Base-by-base conservation (phyloP, 2,113 vertebrate species). In the Sinocyclocheilus maitianheensis region DNA sequence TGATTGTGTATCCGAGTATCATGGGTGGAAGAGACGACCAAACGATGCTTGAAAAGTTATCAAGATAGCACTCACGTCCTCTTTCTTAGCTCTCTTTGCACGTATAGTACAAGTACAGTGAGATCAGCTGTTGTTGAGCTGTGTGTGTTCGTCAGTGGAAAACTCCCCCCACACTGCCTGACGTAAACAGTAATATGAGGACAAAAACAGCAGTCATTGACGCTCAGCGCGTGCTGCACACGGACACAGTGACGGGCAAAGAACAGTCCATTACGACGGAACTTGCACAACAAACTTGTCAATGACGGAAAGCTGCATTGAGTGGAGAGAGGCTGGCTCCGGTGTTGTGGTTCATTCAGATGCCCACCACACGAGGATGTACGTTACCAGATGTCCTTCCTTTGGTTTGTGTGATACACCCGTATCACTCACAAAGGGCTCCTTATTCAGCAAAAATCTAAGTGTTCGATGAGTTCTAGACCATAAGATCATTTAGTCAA, bases 61-160 rank as follows among this genome's bases (percentile, higher is more conserved):
- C 81, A 62, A 26, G 37, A 69, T 40, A 43, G 13, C 78, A n/a
- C 16, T 5, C 4, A 22, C 9, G 65, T 37, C 48, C 18, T 46
- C 6, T 48, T 67, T 62, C 78, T 18, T 67, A 67, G 20, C 55
- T 10, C 16, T 83, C 81, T 48, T 24, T 55, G 26, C 20, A 55
- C 65, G 10, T 48, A 81, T 13, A 65, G 58, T 26, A 26, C 62
- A 65, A 65, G 37, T 26, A 26, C 62, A 65, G 40, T 72, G 48
- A 20, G 37, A 80, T 80, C 77, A 86, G 85, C 65, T 74, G 85
- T 74, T 74, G 85, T 81, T 87, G 26, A 58, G 48, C 84, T 83
- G 85, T 55, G 53, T 84, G 92, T 91, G 93, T 88, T 92, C 94
- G 94, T 94, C 95, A 94, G 92, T 94, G 95, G 94, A 96, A 95